These are phyloP conservation scores for Typhlichthys subterraneus DNA, from an alignment of 2,797 vertebrate species.

Conservation along the genomic window DNA sequence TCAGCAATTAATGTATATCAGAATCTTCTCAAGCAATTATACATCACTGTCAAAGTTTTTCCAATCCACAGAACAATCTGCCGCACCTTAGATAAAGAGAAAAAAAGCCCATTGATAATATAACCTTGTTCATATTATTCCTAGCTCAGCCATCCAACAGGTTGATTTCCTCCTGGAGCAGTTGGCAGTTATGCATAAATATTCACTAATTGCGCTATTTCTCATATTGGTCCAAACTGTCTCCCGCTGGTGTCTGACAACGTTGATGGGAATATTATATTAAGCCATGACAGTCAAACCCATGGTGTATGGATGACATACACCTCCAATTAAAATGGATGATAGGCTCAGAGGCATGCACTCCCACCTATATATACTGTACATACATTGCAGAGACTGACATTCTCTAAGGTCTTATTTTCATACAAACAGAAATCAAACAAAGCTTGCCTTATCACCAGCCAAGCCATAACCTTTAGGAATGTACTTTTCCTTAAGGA, in stretches of 20 bases:
- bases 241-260: constrained; percentile 45
- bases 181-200: constrained; percentile 63
- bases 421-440: constrained; percentile 39
- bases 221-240: constrained; percentile 36
- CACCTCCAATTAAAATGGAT: constrained; percentile 63
- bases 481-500: constrained; percentile 32
- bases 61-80: too few species aligned
- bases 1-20: too few species aligned
- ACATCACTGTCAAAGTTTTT: too few species aligned
- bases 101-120: neutral
- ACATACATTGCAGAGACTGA: constrained; percentile 66
- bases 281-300: constrained; percentile 58
- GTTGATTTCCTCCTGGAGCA: constrained; percentile 56
- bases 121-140: constrained; percentile 20
- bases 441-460: constrained; percentile 38
- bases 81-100: too few species aligned
- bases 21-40: too few species aligned
- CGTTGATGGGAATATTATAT: constrained; percentile 61
- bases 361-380: constrained; percentile 31
- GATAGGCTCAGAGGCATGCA: constrained; percentile 51
- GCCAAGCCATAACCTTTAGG: constrained; percentile 58
- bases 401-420: constrained; percentile 35
- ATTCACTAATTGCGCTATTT: constrained; percentile 63
- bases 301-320: constrained; percentile 43
- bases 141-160: constrained; percentile 27